Conservation (phyloP, 2,888 invertebrate genomes). For the Gastrophysa polygoni region DNA sequence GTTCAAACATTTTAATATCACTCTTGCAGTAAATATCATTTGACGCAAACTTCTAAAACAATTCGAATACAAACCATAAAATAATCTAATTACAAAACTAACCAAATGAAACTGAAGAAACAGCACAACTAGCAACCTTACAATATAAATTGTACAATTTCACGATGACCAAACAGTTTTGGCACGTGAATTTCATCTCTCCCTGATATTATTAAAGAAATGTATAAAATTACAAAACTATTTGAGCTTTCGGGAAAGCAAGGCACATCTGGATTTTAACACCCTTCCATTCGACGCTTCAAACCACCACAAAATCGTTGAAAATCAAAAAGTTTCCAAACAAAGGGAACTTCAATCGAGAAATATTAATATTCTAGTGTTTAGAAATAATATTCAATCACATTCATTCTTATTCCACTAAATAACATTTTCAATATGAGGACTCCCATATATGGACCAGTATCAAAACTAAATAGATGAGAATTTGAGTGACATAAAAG, state of each 20-base stretch:
- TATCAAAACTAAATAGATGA: too few species aligned
- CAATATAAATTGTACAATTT: constrained; percentile 10
- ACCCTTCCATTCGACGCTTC: not conserved
- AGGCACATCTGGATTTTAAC: not conserved
- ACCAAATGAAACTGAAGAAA: constrained; percentile 21
- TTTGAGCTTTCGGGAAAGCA: not conserved
- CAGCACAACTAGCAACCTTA: constrained; percentile 34
- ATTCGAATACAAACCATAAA: constrained; percentile 28
- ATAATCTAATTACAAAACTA: constrained; percentile 16
- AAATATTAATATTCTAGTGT: too few species aligned
- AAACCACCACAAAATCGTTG: not conserved
- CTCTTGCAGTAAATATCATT: constrained; percentile 31
- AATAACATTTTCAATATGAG: too few species aligned
- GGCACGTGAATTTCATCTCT: constrained; percentile 7
- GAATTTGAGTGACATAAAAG: too few species aligned
- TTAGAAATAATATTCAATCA: too few species aligned
- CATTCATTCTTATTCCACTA: too few species aligned
- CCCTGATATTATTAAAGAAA: not conserved
- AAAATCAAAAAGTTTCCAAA: not conserved
- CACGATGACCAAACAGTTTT: not conserved
- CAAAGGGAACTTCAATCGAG: not conserved
- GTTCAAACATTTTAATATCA: constrained; percentile 38
- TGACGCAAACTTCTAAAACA: constrained; percentile 13
- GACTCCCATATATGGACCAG: too few species aligned
- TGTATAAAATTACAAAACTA: not conserved